Percentiles rank a stretch among this genome's conserved stretches.
Evolutionary conservation across 2,797 vertebrate genomes (phyloP).

Genomic region (Amazona finschi): DNA sequence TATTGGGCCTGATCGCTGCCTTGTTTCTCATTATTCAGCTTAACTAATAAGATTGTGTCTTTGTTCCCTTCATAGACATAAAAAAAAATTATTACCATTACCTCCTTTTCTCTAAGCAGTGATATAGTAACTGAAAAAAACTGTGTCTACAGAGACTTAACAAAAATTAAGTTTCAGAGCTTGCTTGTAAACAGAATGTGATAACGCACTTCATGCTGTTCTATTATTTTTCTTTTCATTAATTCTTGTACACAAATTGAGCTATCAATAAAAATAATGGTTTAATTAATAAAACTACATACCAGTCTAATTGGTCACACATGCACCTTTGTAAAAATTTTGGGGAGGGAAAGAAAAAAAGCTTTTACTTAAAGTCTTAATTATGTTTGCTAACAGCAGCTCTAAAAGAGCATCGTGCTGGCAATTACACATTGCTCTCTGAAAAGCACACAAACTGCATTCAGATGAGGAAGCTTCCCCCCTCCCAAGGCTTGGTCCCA

Average conservation of each 20-base stretch:
- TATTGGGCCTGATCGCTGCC: not conserved
- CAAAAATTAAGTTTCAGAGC: conserved; percentile 42
- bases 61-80: not conserved
- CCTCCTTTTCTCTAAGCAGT: conserved; percentile 5
- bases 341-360: conserved; percentile 7
- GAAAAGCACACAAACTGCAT: conserved; percentile 47
- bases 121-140: not conserved
- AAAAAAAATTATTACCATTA: not conserved
- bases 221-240: conserved; percentile 27
- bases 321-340: conserved; percentile 55
- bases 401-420: conserved; percentile 53
- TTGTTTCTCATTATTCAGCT: conserved; percentile 35
- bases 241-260: conserved; percentile 34
- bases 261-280: conserved; percentile 53
- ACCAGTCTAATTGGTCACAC: conserved; percentile 51
- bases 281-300: conserved; percentile 49
- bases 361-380: conserved; percentile 63
- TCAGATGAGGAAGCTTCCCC: conserved; percentile 34
- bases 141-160: not conserved
- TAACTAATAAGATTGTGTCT: conserved; percentile 43
- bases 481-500: not conserved
- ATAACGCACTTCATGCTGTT: not conserved
- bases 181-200: not conserved
- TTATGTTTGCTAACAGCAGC: conserved; percentile 66
- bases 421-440: conserved; percentile 39